Conservation (phyloP, 30 jellyfish, hydroid and myxozoan genomes). For the Euphysa ruthae region DNA sequence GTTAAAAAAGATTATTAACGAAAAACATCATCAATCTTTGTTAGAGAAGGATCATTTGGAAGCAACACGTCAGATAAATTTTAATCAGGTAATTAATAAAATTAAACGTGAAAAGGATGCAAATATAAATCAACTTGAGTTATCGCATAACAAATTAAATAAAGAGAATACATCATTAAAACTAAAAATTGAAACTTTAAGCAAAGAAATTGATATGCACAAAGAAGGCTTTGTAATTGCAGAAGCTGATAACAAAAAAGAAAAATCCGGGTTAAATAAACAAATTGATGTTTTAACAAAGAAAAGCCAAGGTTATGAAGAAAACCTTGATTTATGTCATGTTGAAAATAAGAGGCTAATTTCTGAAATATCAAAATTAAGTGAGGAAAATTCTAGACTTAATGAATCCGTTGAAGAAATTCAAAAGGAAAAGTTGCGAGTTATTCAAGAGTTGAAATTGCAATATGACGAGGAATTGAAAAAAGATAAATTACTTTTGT, state of each 20-base stretch:
- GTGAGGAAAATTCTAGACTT: neutral
- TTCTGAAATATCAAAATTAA: neutral
- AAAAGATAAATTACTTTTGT: conserved; percentile 55
- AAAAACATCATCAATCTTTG: neutral
- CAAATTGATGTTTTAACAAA: neutral
- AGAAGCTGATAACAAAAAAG: conserved; percentile 20
- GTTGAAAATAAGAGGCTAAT: conserved; percentile 11
- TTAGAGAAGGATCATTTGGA: conserved; percentile 12
- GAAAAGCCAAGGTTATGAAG: neutral
- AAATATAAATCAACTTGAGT: conserved; percentile 17
- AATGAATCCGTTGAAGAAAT: neutral
- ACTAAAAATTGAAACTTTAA: conserved; percentile 5
- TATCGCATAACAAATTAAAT: neutral
- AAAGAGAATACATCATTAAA: conserved; percentile 1
- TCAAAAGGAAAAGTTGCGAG: conserved; percentile 33
- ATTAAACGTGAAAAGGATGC: conserved; percentile 58
- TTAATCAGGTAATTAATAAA: conserved; percentile 49
- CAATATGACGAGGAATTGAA: conserved; percentile 37
- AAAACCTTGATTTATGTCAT: conserved; percentile 11
- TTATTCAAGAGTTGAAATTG: conserved; percentile 21
- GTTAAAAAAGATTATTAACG: conserved; percentile 5
- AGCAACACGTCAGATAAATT: conserved; percentile 31
- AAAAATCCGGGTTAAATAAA: neutral
- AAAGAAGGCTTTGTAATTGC: conserved; percentile 18
- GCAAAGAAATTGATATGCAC: conserved; percentile 1